phyloP scores from a whole-genome alignment of 2,888 invertebrate species.

The Acleris sparsana region DNA sequence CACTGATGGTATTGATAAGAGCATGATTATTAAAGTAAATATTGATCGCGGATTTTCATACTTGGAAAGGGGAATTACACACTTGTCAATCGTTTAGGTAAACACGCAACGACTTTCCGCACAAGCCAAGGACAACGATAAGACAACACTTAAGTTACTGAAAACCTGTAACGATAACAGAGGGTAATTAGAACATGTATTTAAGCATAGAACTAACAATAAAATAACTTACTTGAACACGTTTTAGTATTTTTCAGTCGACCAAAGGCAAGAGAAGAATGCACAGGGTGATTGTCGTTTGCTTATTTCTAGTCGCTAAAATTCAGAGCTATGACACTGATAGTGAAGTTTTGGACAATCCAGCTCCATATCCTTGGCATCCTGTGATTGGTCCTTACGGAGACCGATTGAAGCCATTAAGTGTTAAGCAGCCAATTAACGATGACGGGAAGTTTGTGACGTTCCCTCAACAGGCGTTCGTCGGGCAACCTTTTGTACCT shows the following conservation, averaged over 20 bases:
- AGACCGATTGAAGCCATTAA: conserved; percentile 52
- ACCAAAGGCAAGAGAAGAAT: conserved; percentile 11
- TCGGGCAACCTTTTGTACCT: conserved; percentile 46
- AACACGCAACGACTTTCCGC: conserved; percentile 12
- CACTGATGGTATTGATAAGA: conserved; percentile 10
- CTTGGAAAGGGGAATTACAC: conserved; percentile 4
- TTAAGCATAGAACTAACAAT: conserved; percentile 16
- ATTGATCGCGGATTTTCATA: conserved; percentile 28
- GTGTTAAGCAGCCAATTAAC: conserved; percentile 49
- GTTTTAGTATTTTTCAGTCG: background rate
- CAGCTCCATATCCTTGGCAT: conserved; percentile 46
- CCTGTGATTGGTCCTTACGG: conserved; percentile 48
- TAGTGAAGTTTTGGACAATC: conserved; percentile 15
- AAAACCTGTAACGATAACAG: conserved; percentile 44
- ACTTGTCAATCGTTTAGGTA: too few relatives aligned
- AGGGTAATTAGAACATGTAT: conserved; percentile 42
- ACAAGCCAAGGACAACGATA: conserved; percentile 25
- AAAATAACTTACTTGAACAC: background rate
- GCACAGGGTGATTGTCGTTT: conserved; percentile 16
- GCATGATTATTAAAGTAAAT: conserved; percentile 13
- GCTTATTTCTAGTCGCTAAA: background rate
- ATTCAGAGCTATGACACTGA: conserved; percentile 20
- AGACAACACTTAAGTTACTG: conserved; percentile 22
- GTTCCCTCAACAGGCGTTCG: conserved; percentile 38
- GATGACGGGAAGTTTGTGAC: conserved; percentile 53